Conservation (phyloP, 2,888 invertebrate genomes). For the Melieria omissa region DNA sequence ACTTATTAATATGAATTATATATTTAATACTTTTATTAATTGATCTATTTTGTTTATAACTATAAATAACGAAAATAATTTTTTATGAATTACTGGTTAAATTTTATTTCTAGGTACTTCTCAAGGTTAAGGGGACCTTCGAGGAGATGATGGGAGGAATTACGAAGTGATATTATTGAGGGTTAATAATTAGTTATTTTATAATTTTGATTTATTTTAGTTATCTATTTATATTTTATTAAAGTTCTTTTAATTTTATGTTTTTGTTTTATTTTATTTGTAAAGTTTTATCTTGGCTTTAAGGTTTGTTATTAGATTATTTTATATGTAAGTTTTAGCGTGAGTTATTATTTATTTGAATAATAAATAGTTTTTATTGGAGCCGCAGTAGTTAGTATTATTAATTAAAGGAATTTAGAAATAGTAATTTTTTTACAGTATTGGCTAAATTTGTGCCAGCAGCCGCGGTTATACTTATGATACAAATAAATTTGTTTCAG, state of each 20-base stretch:
- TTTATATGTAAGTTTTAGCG: constrained; percentile 71
- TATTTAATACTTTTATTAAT: constrained; percentile 13
- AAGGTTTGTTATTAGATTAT: constrained; percentile 67
- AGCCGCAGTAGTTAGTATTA: constrained; percentile 69
- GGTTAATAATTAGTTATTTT: constrained; percentile 1
- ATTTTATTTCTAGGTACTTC: background rate
- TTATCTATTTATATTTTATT: constrained; percentile 19
- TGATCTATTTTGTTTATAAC: constrained; percentile 10
- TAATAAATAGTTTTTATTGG: constrained; percentile 59
- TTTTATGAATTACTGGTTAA: background rate
- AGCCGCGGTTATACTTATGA: constrained; percentile 77
- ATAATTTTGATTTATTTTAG: background rate
- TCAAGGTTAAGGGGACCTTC: background rate
- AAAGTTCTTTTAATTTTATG: constrained; percentile 13
- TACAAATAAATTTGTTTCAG: constrained; percentile 70
- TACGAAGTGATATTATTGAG: constrained; percentile 12
- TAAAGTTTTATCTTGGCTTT: too few relatives aligned
- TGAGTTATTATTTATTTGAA: constrained; percentile 66
- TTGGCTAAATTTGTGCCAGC: constrained; percentile 73
- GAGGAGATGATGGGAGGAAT: too few relatives aligned
- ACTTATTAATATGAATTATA: background rate
- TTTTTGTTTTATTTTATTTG: constrained; percentile 53
- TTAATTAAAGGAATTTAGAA: constrained; percentile 72
- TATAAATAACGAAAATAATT: constrained; percentile 11
- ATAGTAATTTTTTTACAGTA: constrained; percentile 72